Conservation (phyloP, 1,140 invertebrate genomes). For the Drosophila equinoxialis region DNA sequence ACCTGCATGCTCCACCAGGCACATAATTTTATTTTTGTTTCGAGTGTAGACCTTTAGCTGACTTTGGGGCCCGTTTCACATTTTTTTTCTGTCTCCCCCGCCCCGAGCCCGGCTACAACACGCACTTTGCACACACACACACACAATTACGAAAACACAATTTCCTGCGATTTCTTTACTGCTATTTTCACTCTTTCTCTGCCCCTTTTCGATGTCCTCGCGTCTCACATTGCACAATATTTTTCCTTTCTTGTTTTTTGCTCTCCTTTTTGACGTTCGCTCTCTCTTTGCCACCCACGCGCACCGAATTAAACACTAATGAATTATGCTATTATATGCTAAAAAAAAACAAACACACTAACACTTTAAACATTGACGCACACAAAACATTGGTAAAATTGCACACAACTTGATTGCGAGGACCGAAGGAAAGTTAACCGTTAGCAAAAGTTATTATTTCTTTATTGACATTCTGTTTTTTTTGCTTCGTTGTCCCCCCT, state of each 20-base stretch:
- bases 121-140: constrained; percentile 27
- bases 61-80: constrained; percentile 51
- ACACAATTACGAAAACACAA: constrained; percentile 40
- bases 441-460: background rate
- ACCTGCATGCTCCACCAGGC: constrained; percentile 72
- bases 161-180: constrained; percentile 49
- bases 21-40: constrained; percentile 38
- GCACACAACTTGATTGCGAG: constrained; percentile 4
- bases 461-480: background rate
- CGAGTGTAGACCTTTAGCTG: constrained; percentile 52
- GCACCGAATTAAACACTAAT: constrained; percentile 1
- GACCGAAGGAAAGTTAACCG: constrained; percentile 3
- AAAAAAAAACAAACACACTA: constrained; percentile 15
- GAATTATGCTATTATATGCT: constrained; percentile 8
- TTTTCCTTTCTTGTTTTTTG: constrained; percentile 3
- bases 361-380: background rate
- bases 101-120: background rate
- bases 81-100: constrained; percentile 29
- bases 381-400: background rate
- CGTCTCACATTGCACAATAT: constrained; percentile 8
- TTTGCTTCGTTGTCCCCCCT: no score
- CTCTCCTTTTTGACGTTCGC: background rate
- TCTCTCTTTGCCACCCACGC: background rate
- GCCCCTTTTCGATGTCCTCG: background rate
- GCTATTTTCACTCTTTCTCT: constrained; percentile 17